phyloP scores from a whole-genome alignment of 2,888 invertebrate genomes.

The Brachynemurus nebulosus region DNA sequence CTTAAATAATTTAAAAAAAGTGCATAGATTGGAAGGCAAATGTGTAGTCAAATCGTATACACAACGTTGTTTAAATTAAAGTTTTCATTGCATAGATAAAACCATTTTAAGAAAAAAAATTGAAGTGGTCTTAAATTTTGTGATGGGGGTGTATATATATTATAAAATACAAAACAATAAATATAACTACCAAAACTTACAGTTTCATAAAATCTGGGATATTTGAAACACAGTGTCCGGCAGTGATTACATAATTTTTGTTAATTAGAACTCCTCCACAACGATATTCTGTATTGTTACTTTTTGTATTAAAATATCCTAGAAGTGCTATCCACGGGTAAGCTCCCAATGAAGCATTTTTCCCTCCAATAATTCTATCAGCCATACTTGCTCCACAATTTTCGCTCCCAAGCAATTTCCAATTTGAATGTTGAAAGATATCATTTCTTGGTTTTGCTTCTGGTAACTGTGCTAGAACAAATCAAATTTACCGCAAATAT shows the following conservation, averaged over 20 bases:
- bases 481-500: no score
- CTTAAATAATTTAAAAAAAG: background rate
- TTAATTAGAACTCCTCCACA: conserved; percentile 19
- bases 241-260: conserved; percentile 17
- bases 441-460: conserved; percentile 6
- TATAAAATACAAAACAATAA: background rate
- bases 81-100: no score
- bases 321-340: conserved; percentile 49
- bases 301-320: conserved; percentile 33
- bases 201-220: conserved; percentile 13
- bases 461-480: no score
- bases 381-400: conserved; percentile 42
- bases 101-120: no score
- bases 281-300: conserved; percentile 23
- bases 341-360: conserved; percentile 41
- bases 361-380: conserved; percentile 49
- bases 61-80: no score
- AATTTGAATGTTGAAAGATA: conserved; percentile 30
- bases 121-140: background rate
- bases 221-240: conserved; percentile 17
- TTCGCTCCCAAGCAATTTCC: conserved; percentile 32
- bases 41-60: no score
- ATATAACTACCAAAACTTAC: conserved; percentile 9
- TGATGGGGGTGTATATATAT: background rate
- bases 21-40: no score